phyloP scores from a whole-genome alignment of 92 coral and sea anemone species.

The Montipora capitata region DNA sequence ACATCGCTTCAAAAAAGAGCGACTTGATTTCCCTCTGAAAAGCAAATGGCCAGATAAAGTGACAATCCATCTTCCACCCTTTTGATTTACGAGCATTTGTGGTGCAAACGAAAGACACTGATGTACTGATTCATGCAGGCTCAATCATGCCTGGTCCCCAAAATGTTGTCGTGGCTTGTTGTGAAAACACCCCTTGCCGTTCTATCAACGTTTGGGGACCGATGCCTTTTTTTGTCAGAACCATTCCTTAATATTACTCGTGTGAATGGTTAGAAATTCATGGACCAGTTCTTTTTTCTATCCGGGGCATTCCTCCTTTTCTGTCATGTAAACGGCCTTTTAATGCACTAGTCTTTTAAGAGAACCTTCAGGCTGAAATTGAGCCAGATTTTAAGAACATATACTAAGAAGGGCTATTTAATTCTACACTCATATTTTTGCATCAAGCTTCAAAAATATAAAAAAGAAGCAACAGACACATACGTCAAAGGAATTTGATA shows the following conservation, averaged over 20 bases:
- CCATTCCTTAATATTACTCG: not conserved
- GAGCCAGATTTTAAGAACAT: too few relatives aligned
- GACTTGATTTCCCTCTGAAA: not conserved
- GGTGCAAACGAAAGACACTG: not conserved
- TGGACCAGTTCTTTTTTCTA: not conserved
- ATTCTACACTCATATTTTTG: too few relatives aligned
- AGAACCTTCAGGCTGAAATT: too few relatives aligned
- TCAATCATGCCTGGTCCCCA: not conserved
- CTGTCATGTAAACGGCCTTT: not conserved
- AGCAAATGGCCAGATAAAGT: not conserved
- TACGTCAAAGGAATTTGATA: too few relatives aligned
- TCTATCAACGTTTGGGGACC: not conserved
- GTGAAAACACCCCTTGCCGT: conserved; percentile 2
- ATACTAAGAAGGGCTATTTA: too few relatives aligned
- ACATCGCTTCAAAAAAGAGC: not conserved
- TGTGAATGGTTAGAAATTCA: not conserved
- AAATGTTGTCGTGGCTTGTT: not conserved
- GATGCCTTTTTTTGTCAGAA: not conserved
- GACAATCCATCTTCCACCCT: not conserved
- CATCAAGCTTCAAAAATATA: too few relatives aligned
- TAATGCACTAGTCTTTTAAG: not conserved
- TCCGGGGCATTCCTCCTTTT: not conserved
- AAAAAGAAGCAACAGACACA: too few relatives aligned
- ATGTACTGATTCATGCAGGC: too few relatives aligned
- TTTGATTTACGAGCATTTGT: not conserved